phyloP scores from a whole-genome alignment of 1,140 invertebrate species.

The Myzus persicae region DNA sequence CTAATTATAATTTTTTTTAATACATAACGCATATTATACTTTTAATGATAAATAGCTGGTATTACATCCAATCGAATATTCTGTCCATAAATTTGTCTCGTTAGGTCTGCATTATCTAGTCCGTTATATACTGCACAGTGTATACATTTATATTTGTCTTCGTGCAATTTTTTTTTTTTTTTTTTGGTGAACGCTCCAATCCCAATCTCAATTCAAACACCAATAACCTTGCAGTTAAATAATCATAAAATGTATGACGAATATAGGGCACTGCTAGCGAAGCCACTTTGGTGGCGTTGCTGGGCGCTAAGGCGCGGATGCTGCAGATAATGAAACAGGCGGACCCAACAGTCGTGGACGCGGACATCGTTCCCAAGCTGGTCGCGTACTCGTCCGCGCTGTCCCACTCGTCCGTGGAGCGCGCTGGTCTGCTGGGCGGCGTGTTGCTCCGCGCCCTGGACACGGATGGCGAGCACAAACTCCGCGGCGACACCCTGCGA shows the following conservation, averaged over 20 bases:
- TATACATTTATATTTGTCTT: too few species aligned
- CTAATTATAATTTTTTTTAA: neutral
- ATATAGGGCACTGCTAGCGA: conserved; percentile 85
- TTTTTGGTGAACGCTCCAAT: neutral
- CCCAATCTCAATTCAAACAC: neutral
- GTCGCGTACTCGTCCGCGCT: conserved; percentile 85
- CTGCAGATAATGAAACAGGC: conserved; percentile 75
- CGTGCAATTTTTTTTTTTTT: neutral
- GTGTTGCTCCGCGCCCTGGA: conserved; percentile 83
- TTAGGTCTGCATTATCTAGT: too few species aligned
- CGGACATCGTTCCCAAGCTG: conserved; percentile 84
- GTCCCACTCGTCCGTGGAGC: conserved; percentile 92
- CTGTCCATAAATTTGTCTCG: neutral
- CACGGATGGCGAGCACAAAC: conserved; percentile 78
- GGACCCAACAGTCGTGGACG: conserved; percentile 81
- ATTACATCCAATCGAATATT: neutral
- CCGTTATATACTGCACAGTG: too few species aligned
- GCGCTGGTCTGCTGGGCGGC: conserved; percentile 88
- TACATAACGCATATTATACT: neutral
- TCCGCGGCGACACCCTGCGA: conserved; percentile 82
- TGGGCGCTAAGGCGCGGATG: conserved; percentile 86
- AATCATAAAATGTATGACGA: neutral
- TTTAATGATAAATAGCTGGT: too few species aligned
- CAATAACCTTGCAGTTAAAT: neutral
- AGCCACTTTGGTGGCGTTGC: conserved; percentile 83